Evolutionary conservation across 2,797 vertebrate genomes (phyloP), one percentile per base, ranked within the genome.

Genomic region (Poecilia picta): DNA sequence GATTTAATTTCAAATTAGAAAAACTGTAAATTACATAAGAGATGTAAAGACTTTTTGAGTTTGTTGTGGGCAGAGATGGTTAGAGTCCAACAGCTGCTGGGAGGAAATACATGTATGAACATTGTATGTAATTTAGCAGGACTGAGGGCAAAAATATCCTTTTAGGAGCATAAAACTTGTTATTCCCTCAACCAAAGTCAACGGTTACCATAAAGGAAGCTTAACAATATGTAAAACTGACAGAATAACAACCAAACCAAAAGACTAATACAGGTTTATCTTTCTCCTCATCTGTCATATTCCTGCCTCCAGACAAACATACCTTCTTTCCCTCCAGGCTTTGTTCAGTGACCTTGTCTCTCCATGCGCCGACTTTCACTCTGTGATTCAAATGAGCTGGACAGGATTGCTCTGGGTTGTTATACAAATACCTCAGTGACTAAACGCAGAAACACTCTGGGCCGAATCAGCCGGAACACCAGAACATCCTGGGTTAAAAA

Each of bases 291-390:
- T 43, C 23, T 51, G 66, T 46, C 68, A 20, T 68, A 25, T 80
- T 79, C 33, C 33, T 49, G 31, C 74, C 72, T 20, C 45, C 31
- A 62, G 33, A 80, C 0, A 83, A 13, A 73, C 15, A 75, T 81
- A 83, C 73, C 28, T 47, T 73, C 39, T 23, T 5, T 72, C 47
- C 36, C 55, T 23, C 51, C 75, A 72, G 77, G 47, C 57, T 18
- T 55, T 55, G 23, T 72, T 55, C 41, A 10, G 55, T 85, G 87
- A 87, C 85, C 87, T 91, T 89, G 80, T 82, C 84, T 78, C 76
- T 77, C 72, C 79, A 71, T 25, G 1, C 81, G 81, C 66, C 25
- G 72, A 79, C 59, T 78, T 83, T 85, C 78, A 76, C 83, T 86
- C 75, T 84, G 84, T 28, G 20, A 81, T 85, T 86, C 79, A 85